Conservation (phyloP, 1,140 invertebrate species). For the Diachasmimorpha longicaudata region DNA sequence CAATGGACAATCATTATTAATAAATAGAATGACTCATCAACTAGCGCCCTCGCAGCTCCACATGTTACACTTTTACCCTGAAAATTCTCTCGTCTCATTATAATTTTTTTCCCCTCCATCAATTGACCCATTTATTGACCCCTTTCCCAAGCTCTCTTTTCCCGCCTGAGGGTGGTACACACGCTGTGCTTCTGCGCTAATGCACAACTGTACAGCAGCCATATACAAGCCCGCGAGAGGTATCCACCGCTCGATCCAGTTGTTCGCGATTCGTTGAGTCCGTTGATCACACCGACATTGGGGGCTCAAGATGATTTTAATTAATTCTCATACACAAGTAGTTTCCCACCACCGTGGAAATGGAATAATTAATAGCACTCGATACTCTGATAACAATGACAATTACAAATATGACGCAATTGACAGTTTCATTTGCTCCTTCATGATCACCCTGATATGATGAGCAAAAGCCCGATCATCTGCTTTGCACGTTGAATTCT, state of each 20-base stretch:
- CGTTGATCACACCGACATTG: neutral
- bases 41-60: too few species aligned
- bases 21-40: too few species aligned
- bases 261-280: neutral
- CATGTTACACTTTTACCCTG: too few species aligned
- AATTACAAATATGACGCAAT: neutral
- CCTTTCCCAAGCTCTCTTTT: neutral
- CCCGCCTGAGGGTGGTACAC: neutral
- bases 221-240: neutral
- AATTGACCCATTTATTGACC: slow-evolving; percentile 1
- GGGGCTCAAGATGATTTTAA: neutral
- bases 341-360: neutral
- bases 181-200: slow-evolving; percentile 13
- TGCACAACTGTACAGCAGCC: neutral
- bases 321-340: neutral
- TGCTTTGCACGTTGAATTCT: slow-evolving; percentile 3
- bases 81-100: neutral
- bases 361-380: neutral
- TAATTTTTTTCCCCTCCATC: neutral
- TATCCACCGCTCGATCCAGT: neutral
- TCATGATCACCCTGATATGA: neutral
- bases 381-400: neutral
- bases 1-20: too few species aligned
- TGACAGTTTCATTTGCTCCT: neutral
- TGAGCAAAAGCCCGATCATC: neutral